Percentiles rank a stretch among this genome's conserved stretches.
Conservation (phyloP, 2,888 invertebrate genomes). For the Melanargia galathea region DNA sequence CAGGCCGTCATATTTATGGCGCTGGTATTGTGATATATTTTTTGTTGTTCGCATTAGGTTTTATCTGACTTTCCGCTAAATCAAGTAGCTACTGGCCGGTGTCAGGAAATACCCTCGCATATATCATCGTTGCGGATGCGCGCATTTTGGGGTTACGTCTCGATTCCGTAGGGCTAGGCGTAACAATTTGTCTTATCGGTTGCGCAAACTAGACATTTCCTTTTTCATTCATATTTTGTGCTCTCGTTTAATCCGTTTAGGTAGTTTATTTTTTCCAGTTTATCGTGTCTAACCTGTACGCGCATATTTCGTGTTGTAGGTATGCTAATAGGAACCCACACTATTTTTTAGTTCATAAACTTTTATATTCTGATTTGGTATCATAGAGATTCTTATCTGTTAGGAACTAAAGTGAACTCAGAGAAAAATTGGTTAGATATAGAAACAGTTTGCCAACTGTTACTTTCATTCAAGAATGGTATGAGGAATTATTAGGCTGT, state of each 20-base stretch:
- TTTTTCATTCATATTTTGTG: constrained; percentile 45
- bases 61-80: constrained; percentile 83
- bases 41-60: constrained; percentile 82
- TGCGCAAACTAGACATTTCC: constrained; percentile 56
- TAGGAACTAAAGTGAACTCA: too few relatives aligned
- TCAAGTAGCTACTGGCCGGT: constrained; percentile 82
- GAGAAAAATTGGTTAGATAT: not conserved
- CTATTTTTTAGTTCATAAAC: not conserved
- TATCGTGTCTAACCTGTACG: not conserved
- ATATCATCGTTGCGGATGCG: constrained; percentile 76
- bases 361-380: not conserved
- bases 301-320: not conserved
- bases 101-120: constrained; percentile 80
- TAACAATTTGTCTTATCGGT: constrained; percentile 71
- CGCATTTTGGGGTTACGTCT: constrained; percentile 75
- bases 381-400: not conserved
- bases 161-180: constrained; percentile 62
- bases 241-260: constrained; percentile 18
- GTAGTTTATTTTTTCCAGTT: not conserved
- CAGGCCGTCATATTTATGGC: constrained; percentile 81
- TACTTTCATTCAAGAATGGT: not conserved
- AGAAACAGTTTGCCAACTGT: constrained; percentile 14
- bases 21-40: constrained; percentile 79
- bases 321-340: not conserved
- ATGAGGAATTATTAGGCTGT: constrained; percentile 28